Base-by-base conservation (phyloP, 1,140 invertebrate species). In the Plectrocnemia conspersa region DNA sequence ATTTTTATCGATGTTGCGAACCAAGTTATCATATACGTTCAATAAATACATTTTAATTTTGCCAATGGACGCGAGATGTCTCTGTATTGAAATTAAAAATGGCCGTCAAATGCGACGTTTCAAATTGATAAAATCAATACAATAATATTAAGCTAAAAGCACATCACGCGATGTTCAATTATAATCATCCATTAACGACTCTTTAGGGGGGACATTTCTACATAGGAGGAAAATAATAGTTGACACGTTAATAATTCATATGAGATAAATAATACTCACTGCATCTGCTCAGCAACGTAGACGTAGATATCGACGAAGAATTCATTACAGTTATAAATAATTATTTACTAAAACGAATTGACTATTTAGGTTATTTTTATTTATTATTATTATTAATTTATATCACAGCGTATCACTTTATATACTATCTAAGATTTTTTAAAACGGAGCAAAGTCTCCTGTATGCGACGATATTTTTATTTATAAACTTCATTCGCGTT, bases 281-380 rank as follows among this genome's bases (percentile, higher is more conserved):
- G 24, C 52, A 59, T 50, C 54, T 54, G 24, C 32, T 52, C 45
- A 59, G 45, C 18, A 54, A 46, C n/a, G 36, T 59, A 1, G 57
- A 50, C 16, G 57, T 52, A 10, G 52, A 24, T 10, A 52, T 23
- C 33, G 24, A 19, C 15, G 47, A 23, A 50, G 13, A 15, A 50
- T 50, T 50, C 47, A 50, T 50, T 38, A 38, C 33, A 33, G 27
- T 13, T 22, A 5, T n/a, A n/a, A n/a, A n/a, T n/a, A n/a, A n/a
- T n/a, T n/a, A n/a, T n/a, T n/a, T n/a, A n/a, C n/a, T n/a, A n/a
- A n/a, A n/a, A n/a, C n/a, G n/a, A n/a, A n/a, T n/a, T n/a, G n/a
- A n/a, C n/a, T n/a, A n/a, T n/a, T n/a, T n/a, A n/a, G n/a, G n/a
- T n/a, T n/a, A n/a, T n/a, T n/a, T n/a, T n/a, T n/a, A n/a, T n/a